Evolutionary conservation across 2,888 invertebrate genomes (phyloP), one percentile per base, ranked within the genome.

Genomic region (Hecatera dysodea): DNA sequence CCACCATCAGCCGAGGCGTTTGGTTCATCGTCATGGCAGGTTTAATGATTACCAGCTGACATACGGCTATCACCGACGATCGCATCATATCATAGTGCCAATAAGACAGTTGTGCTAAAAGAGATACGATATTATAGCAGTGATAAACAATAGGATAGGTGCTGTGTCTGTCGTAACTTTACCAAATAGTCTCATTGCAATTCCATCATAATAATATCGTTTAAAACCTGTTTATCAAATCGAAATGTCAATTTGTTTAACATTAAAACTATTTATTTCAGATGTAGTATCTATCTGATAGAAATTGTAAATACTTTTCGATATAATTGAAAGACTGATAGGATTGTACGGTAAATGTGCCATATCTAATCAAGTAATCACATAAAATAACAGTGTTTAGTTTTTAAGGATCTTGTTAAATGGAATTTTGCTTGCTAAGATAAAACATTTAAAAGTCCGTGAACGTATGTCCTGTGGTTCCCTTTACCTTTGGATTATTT

Each of bases 261-360:
- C 56, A 72, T 39, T 33, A 42, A 67, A 60, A 36, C 53, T 4
- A 53, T 71, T 75, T 78, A 78, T 76, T 67, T 77, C 70, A 69
- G 67, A 84, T 53, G 62, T 76, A 78, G 74, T 55, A 56, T 76
- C 42, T 78, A 82, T 77, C 44, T 68, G 39, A 78, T 79, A 83
- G 75, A 83, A 85, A 80, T 83, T 89, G 88, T 89, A 91, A 86
- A 90, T 88, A 88, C 86, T 88, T 88, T 81, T 89, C 85, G 79
- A 88, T 90, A 85, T 87, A 89, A 84, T 89, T 89, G 76, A 92
- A 95, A 95, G 95, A 95, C 95, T 95, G 95, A 95, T 95, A 95
- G 94, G 86, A 90, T 91, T 91, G 80, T 93, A 95, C 89, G 89
- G 88, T 90, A 83, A 90, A 92, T 91, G 95, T 95, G 95, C 95